A percentile compares a stretch with the other conserved stretches of the same genome.
Conservation (phyloP, 2,113 vertebrate species). For the Scomber colias region DNA sequence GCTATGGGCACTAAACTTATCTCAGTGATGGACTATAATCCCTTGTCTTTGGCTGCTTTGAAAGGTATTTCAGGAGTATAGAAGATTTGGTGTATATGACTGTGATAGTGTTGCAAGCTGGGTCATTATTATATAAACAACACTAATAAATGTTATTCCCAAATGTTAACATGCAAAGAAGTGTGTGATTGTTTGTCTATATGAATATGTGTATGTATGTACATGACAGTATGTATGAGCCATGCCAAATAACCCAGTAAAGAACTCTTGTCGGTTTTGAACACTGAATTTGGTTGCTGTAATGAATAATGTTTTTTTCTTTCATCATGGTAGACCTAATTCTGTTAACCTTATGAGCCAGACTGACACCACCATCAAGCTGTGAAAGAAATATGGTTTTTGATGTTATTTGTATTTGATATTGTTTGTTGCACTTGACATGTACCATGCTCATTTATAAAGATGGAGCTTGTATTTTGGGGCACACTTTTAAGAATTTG, state of each 20-base stretch:
- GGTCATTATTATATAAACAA: conserved; percentile 1
- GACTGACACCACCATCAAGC: background rate
- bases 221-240: too few relatives aligned
- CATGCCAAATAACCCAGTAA: background rate
- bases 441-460: background rate
- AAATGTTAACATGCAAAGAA: background rate
- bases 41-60: conserved; percentile 33
- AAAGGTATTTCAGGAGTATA: conserved; percentile 37
- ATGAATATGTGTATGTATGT: background rate
- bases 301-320: background rate
- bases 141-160: background rate
- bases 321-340: background rate
- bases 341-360: background rate
- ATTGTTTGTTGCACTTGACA: too few relatives aligned
- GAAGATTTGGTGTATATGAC: background rate
- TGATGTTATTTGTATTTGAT: too few relatives aligned
- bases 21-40: conserved; percentile 51
- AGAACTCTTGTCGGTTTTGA: background rate
- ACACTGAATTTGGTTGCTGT: background rate
- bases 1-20: conserved; percentile 28
- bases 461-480: too few relatives aligned
- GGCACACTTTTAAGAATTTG: too few relatives aligned
- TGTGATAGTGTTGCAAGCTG: conserved; percentile 21
- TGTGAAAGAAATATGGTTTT: too few relatives aligned
- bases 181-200: background rate